Evolutionary conservation across 2,113 vertebrate species (phyloP).

Genomic region (Cheilinus undulatus): DNA sequence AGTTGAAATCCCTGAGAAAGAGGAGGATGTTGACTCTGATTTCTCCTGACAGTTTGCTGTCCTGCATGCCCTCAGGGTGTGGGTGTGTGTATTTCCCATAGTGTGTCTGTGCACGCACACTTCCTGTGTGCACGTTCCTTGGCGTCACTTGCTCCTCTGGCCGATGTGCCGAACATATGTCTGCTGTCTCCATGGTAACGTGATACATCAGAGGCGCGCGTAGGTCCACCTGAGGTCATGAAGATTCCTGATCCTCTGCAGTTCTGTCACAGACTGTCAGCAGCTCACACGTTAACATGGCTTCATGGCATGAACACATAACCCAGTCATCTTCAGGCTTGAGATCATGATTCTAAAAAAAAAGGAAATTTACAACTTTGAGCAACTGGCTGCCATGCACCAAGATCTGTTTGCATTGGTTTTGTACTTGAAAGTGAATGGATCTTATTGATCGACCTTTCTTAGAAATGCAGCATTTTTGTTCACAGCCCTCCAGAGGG

Average conservation of each 20-base stretch:
- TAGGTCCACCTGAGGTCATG: slow-evolving; percentile 46
- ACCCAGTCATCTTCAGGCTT: background rate
- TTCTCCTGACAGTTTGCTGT: slow-evolving; percentile 70
- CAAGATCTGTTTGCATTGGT: background rate
- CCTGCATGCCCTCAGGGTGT: slow-evolving; percentile 47
- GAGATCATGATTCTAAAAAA: background rate
- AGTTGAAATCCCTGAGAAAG: slow-evolving; percentile 52
- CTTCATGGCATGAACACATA: background rate
- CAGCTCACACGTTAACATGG: background rate
- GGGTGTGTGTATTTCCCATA: slow-evolving; percentile 7
- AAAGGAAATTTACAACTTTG: too few relatives aligned
- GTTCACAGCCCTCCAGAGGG: too few relatives aligned
- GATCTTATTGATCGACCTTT: background rate
- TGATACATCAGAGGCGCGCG: slow-evolving; percentile 55
- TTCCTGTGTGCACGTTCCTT: slow-evolving; percentile 14
- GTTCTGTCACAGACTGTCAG: background rate
- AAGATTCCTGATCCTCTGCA: slow-evolving; percentile 10
- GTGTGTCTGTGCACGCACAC: slow-evolving; percentile 7
- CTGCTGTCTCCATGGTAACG: slow-evolving; percentile 70
- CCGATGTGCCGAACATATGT: slow-evolving; percentile 68
- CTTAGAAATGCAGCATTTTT: too few relatives aligned
- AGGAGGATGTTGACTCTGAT: slow-evolving; percentile 69
- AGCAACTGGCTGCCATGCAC: background rate
- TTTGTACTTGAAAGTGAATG: background rate
- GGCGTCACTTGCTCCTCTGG: slow-evolving; percentile 42